These are phyloP conservation scores for Pterostichus madidus DNA, from an alignment of 2,888 invertebrate genomes.

Conservation along the genomic window DNA sequence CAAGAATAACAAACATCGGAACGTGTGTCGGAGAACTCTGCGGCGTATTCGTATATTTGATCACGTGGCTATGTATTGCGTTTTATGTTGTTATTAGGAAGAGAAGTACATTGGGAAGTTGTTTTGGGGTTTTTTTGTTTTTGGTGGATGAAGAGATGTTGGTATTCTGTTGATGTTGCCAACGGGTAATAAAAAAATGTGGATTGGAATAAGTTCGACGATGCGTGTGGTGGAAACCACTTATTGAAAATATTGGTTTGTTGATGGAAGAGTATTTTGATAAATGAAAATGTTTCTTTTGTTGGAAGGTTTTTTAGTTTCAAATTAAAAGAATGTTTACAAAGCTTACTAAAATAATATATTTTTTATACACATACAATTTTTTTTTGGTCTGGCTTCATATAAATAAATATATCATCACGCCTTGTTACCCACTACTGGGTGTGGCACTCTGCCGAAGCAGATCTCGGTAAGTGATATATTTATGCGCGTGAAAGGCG, in stretches of 20 bases:
- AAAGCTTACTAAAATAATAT: too few species aligned
- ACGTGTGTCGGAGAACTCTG: constrained; percentile 5
- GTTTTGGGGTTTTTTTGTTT: constrained; percentile 26
- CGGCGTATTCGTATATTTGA: constrained; percentile 45
- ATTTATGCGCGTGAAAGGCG: too few species aligned
- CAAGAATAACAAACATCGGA: constrained; percentile 33
- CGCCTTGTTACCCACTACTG: too few species aligned
- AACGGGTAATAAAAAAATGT: not conserved
- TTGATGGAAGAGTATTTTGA: not conserved
- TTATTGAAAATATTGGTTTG: constrained; percentile 48
- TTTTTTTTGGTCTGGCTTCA: too few species aligned
- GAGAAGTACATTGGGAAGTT: not conserved
- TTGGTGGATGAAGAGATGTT: not conserved
- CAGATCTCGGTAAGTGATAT: too few species aligned
- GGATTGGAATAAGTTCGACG: constrained; percentile 21
- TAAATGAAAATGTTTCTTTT: too few species aligned
- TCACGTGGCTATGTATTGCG: constrained; percentile 49
- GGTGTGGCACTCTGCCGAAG: too few species aligned
- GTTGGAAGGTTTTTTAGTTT: too few species aligned
- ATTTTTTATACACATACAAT: too few species aligned
- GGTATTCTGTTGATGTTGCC: constrained; percentile 8
- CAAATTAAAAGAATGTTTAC: too few species aligned
- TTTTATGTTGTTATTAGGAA: constrained; percentile 37
- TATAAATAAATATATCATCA: too few species aligned
- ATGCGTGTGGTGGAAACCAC: not conserved